These are phyloP conservation scores for Anguilla japonica DNA, from an alignment of 2,113 vertebrate species.

Conservation along the genomic window DNA sequence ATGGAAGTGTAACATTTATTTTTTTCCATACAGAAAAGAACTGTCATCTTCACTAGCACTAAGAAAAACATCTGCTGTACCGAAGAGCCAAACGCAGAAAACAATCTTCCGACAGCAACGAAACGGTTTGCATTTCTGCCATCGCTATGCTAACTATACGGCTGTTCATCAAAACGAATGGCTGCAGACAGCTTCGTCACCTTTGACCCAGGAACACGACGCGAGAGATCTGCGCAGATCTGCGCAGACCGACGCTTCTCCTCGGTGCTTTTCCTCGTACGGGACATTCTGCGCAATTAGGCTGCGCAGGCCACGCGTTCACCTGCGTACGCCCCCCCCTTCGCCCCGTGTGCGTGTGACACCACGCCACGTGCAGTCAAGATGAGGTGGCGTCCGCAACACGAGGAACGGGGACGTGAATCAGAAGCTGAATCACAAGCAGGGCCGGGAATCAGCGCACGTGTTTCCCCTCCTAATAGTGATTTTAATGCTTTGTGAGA, in stretches of 20 bases:
- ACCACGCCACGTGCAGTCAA: neutral
- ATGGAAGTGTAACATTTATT: too few species aligned
- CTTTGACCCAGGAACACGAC: neutral
- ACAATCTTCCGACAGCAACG: neutral
- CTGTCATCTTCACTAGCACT: neutral
- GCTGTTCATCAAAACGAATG: neutral
- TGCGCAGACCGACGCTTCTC: neutral
- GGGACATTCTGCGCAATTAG: neutral
- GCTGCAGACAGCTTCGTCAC: neutral
- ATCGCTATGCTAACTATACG: neutral
- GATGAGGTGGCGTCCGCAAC: too few species aligned
- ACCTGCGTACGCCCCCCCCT: neutral
- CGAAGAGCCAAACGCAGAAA: neutral
- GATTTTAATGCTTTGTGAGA: neutral
- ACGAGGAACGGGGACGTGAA: neutral
- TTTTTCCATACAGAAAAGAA: neutral
- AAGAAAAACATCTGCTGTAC: neutral
- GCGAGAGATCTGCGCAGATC: neutral
- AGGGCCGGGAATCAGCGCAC: neutral
- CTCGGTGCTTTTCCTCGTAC: neutral
- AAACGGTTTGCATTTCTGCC: neutral
- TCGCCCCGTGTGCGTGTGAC: neutral
- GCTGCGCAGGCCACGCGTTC: neutral
- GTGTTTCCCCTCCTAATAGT: neutral
- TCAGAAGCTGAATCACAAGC: neutral